A percentile compares a stretch with the other conserved stretches of the same genome.
phyloP scores from a whole-genome alignment of 2,888 invertebrate species.

The Scaptomyza polygonia region DNA sequence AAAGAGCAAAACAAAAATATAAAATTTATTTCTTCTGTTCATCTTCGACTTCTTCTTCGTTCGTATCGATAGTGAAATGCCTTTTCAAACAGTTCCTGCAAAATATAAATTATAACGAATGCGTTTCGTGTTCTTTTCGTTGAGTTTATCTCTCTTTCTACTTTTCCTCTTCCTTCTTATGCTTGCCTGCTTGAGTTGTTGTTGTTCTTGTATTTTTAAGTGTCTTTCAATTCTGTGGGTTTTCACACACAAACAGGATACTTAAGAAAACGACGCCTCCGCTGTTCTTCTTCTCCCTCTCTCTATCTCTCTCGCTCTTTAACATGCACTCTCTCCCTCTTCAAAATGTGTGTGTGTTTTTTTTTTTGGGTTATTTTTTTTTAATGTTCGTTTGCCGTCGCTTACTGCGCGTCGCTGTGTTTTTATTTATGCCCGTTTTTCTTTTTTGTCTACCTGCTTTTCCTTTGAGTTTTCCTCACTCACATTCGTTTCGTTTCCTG shows the following conservation, averaged over 20 bases:
- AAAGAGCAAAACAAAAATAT: conserved; percentile 1
- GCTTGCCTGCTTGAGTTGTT: not conserved
- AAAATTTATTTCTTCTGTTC: not conserved
- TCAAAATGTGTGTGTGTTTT: too few species aligned
- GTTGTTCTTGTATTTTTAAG: conserved; percentile 23
- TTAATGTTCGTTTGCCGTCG: conserved; percentile 25
- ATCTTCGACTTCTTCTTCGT: not conserved
- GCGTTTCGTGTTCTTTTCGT: not conserved
- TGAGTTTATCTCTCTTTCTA: conserved; percentile 4
- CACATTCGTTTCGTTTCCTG: conserved; percentile 77
- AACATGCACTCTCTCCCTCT: not conserved
- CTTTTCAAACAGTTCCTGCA: not conserved
- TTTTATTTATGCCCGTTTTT: conserved; percentile 48
- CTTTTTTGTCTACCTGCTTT: conserved; percentile 54
- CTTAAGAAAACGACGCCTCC: conserved; percentile 45
- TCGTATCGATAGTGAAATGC: not conserved
- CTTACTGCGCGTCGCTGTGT: conserved; percentile 22
- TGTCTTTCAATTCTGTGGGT: conserved; percentile 51
- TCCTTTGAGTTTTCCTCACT: conserved; percentile 74
- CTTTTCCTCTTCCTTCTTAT: not conserved
- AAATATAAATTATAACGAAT: not conserved
- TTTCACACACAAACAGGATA: conserved; percentile 50
- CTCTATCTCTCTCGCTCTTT: not conserved
- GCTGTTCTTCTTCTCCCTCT: not conserved
- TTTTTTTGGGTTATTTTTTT: conserved; percentile 26